Evolutionary conservation across 1,140 invertebrate genomes (phyloP).

Genomic region (Cydia strobilella): DNA sequence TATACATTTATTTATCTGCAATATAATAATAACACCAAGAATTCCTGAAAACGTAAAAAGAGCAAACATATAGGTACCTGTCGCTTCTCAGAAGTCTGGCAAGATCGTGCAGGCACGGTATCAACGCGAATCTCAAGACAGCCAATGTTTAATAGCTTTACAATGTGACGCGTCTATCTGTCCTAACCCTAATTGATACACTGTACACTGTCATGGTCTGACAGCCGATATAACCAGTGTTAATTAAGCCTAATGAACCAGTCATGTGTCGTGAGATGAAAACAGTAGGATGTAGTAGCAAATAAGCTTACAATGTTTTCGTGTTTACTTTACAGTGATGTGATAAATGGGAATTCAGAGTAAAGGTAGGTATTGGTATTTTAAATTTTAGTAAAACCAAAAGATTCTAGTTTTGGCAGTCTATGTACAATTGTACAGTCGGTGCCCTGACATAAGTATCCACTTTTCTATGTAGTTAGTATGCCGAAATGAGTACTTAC

Average conservation of each 20-base stretch:
- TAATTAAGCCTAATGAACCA: slow-evolving; percentile 5
- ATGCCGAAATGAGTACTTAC: no score
- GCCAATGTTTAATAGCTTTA: slow-evolving; percentile 7
- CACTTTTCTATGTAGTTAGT: no score
- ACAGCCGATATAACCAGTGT: not conserved
- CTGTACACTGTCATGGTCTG: not conserved
- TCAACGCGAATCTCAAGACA: not conserved
- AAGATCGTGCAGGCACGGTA: not conserved
- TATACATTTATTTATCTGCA: not conserved
- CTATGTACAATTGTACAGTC: no score
- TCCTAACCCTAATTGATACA: slow-evolving; percentile 1
- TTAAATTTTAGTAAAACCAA: no score
- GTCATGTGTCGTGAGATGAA: not conserved
- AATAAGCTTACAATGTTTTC: not conserved
- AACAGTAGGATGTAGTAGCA: not conserved
- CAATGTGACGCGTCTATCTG: not conserved
- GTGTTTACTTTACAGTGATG: not conserved
- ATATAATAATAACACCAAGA: not conserved
- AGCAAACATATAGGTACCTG: slow-evolving; percentile 1
- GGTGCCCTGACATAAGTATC: no score
- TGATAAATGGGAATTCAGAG: not conserved
- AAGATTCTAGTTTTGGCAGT: no score
- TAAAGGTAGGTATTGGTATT: not conserved
- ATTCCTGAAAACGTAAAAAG: not conserved
- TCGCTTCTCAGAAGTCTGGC: not conserved